These are phyloP conservation scores for Limnephilus lunatus DNA, from an alignment of 2,888 invertebrate species.

Conservation along the genomic window DNA sequence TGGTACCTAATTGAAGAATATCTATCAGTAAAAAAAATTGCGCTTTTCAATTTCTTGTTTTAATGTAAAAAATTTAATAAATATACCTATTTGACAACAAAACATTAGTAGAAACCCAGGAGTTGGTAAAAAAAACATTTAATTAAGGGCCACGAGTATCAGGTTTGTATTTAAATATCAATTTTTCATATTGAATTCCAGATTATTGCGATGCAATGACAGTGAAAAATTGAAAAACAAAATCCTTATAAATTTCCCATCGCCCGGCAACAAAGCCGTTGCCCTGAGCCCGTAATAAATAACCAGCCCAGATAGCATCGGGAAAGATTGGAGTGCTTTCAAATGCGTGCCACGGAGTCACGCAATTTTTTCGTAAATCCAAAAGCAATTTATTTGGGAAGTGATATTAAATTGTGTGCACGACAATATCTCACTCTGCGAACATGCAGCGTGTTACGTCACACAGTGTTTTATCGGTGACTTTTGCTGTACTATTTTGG, in stretches of 20 bases:
- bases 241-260: neutral
- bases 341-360: conserved; percentile 20
- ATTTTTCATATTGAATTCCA: neutral
- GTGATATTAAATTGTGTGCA: conserved; percentile 20
- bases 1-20: too few species aligned
- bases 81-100: too few species aligned
- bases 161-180: neutral
- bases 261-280: conserved; percentile 2
- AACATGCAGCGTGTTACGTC: neutral
- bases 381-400: conserved; percentile 35
- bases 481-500: neutral
- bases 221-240: neutral
- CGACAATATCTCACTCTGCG: conserved; percentile 2
- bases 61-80: too few species aligned
- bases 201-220: neutral
- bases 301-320: conserved; percentile 24
- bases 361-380: conserved; percentile 37
- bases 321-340: conserved; percentile 13
- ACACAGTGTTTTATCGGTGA: neutral
- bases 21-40: too few species aligned
- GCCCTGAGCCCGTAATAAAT: conserved; percentile 3
- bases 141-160: neutral
- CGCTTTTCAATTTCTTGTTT: too few species aligned
- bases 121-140: neutral
- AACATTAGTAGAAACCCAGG: too few species aligned